Conservation (phyloP, 2,888 invertebrate species). For the Noctua janthina region DNA sequence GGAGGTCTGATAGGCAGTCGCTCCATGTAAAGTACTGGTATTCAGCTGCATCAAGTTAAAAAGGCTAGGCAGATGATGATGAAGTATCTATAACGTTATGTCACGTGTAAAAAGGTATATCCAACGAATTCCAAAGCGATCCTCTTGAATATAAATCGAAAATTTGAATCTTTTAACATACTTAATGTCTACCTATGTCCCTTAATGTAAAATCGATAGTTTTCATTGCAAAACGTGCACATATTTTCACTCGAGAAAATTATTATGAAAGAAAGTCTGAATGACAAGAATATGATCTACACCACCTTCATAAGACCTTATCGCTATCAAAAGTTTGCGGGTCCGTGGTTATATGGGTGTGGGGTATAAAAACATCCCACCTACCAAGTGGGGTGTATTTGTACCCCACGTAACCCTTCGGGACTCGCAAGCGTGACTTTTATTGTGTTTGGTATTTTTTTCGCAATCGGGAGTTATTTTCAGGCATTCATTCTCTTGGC, state of each 20-base stretch:
- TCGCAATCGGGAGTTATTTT: slow-evolving; percentile 50
- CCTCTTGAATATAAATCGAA: slow-evolving; percentile 35
- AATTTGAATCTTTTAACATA: slow-evolving; percentile 17
- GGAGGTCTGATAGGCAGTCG: too few relatives aligned
- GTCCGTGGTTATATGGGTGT: slow-evolving; percentile 10
- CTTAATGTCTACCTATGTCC: background rate
- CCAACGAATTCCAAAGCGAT: background rate
- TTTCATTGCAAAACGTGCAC: background rate
- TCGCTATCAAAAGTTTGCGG: slow-evolving; percentile 17
- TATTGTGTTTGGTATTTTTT: slow-evolving; percentile 56
- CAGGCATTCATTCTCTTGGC: slow-evolving; percentile 39
- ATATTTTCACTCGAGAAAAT: background rate
- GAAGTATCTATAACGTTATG: background rate
- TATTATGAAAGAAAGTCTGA: slow-evolving; percentile 5
- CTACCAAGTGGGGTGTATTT: background rate
- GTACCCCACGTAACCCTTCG: slow-evolving; percentile 38
- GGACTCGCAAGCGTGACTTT: slow-evolving; percentile 40
- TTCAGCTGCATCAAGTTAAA: too few relatives aligned
- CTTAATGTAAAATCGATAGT: slow-evolving; percentile 26
- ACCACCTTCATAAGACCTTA: slow-evolving; percentile 5
- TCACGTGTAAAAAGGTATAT: slow-evolving; percentile 1
- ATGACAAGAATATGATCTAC: slow-evolving; percentile 5
- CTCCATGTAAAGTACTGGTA: too few relatives aligned
- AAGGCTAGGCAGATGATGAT: background rate
- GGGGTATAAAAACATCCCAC: slow-evolving; percentile 24